Conservation (phyloP, 2,888 invertebrate species). For the Drosophila borealis region DNA sequence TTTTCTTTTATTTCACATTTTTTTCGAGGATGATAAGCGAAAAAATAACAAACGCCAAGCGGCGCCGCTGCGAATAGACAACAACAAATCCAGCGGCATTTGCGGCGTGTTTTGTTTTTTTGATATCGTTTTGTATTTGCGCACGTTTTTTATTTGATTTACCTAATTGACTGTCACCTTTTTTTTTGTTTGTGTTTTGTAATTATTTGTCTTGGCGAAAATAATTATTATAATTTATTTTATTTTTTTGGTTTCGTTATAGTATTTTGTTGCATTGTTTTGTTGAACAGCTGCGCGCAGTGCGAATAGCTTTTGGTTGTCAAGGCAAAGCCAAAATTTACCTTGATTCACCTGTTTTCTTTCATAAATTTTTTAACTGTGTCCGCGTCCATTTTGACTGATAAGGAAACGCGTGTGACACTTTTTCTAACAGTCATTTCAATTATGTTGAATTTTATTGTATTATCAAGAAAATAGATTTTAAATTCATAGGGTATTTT, state of each 20-base stretch:
- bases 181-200: constrained; percentile 38
- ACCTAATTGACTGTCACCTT: constrained; percentile 42
- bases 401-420: constrained; percentile 41
- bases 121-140: constrained; percentile 21
- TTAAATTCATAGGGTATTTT: background rate
- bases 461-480: background rate
- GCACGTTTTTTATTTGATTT: constrained; percentile 41
- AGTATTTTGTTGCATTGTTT: constrained; percentile 10
- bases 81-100: constrained; percentile 19
- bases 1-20: constrained; percentile 1
- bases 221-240: constrained; percentile 38
- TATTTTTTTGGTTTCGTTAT: constrained; percentile 10
- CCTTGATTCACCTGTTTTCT: constrained; percentile 41
- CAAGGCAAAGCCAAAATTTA: constrained; percentile 35
- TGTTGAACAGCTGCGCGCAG: constrained; percentile 43
- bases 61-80: constrained; percentile 6
- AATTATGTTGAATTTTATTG: background rate
- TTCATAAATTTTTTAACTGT: background rate
- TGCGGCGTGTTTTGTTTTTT: constrained; percentile 33
- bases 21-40: constrained; percentile 23
- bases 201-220: constrained; percentile 39
- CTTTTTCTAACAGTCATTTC: constrained; percentile 5
- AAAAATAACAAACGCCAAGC: constrained; percentile 24
- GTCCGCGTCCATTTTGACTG: background rate
- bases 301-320: constrained; percentile 51